These are phyloP conservation scores for Campylomormyrus tamandua DNA, from an alignment of 2,113 vertebrate species.

Conservation along the genomic window DNA sequence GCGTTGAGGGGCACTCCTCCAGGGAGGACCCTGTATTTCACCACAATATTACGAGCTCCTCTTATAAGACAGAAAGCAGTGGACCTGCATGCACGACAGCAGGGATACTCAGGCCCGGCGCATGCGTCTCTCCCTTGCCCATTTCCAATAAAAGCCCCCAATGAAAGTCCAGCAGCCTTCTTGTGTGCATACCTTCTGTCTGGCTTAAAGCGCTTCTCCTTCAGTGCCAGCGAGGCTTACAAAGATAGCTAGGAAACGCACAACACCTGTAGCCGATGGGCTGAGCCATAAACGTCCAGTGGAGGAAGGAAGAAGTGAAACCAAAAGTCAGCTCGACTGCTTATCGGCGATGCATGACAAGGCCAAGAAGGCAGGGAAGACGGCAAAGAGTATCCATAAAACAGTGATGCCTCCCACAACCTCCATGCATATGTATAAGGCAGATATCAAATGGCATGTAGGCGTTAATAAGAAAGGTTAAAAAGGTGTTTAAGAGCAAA, in stretches of 20 bases:
- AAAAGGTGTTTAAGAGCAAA: not conserved
- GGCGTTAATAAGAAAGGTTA: not conserved
- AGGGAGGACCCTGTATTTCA: not conserved
- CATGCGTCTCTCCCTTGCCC: not conserved
- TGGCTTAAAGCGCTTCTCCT: not conserved
- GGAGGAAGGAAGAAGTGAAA: not conserved
- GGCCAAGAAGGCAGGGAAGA: not conserved
- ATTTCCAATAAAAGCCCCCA: not conserved
- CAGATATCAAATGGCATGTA: not conserved
- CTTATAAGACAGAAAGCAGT: not conserved
- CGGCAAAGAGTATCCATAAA: not conserved
- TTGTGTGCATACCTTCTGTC: not conserved
- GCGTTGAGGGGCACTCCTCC: not conserved
- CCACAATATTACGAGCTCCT: not conserved
- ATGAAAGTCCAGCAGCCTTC: not conserved
- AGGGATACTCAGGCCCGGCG: not conserved
- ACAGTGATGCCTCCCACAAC: not conserved
- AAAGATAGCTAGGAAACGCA: not conserved
- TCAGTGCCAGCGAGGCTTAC: not conserved
- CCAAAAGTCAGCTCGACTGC: not conserved
- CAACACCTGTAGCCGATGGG: not conserved
- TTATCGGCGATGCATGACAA: not conserved
- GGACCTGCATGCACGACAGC: not conserved
- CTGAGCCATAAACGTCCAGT: not conserved
- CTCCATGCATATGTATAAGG: not conserved